These are phyloP conservation scores for Lingula anatina DNA, from an alignment of 2,888 invertebrate genomes.

Conservation along the genomic window DNA sequence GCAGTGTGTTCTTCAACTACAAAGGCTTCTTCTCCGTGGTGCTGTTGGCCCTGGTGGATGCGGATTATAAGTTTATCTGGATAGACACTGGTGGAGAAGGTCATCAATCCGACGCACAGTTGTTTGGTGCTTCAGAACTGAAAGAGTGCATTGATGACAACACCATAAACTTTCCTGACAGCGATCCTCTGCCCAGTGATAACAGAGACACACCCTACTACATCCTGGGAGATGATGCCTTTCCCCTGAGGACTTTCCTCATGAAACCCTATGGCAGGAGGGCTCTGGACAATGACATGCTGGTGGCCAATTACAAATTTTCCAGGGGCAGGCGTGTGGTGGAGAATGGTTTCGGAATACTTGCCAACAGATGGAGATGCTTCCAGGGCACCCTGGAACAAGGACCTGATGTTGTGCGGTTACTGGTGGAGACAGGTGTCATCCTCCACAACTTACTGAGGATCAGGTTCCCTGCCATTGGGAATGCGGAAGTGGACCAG, in stretches of 20 bases:
- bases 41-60: conserved; percentile 18
- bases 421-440: conserved; percentile 7
- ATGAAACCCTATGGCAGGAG: conserved; percentile 7
- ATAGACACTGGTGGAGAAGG: too few species aligned
- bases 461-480: conserved; percentile 11
- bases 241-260: conserved; percentile 7
- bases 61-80: conserved; percentile 20
- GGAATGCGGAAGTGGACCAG: conserved; percentile 7
- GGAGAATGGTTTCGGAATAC: conserved; percentile 8
- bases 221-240: conserved; percentile 8
- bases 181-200: too few species aligned
- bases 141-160: background rate
- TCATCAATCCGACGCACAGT: too few species aligned
- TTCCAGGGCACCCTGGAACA: conserved; percentile 8
- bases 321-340: conserved; percentile 8
- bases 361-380: conserved; percentile 8
- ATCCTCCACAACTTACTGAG: conserved; percentile 13
- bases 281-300: conserved; percentile 5
- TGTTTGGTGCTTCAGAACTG: too few species aligned
- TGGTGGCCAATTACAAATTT: conserved; percentile 6
- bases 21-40: too few species aligned
- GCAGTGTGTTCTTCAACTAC: conserved; percentile 18
- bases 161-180: conserved; percentile 1
- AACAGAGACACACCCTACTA: conserved; percentile 3
- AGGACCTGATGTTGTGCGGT: conserved; percentile 7